These are phyloP conservation scores for Clitarchus hookeri DNA, from an alignment of 2,888 invertebrate genomes.

Conservation along the genomic window DNA sequence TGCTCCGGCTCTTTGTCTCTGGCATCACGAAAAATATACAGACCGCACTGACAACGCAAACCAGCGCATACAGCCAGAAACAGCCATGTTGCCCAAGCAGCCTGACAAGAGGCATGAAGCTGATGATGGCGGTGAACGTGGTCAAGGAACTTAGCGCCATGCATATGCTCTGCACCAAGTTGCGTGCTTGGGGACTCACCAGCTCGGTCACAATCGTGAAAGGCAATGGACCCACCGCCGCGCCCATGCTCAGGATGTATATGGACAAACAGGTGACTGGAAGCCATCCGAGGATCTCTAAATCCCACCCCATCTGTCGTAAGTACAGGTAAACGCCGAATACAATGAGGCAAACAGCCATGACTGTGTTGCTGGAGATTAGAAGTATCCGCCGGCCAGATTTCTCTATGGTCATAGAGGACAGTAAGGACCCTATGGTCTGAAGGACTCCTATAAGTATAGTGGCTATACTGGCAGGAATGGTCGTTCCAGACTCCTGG, in stretches of 20 bases:
- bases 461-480: neutral
- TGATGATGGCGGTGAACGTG: neutral
- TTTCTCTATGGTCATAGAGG: neutral
- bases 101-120: neutral
- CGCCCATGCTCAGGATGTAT: neutral
- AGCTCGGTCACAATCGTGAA: neutral
- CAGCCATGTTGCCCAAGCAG: conserved; percentile 10
- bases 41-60: neutral
- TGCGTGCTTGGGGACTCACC: neutral
- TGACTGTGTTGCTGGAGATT: neutral
- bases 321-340: neutral
- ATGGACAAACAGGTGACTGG: conserved; percentile 34
- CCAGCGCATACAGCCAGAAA: conserved; percentile 10
- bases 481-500: neutral
- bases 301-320: conserved; percentile 41
- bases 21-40: neutral
- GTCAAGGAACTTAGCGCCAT: neutral
- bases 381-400: neutral
- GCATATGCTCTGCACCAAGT: neutral
- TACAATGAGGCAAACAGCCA: neutral
- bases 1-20: conserved; percentile 18
- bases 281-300: conserved; percentile 31
- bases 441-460: neutral
- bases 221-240: neutral
- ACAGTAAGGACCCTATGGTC: neutral